Base-by-base conservation (phyloP, 2,797 vertebrate species). In the Eremophila alpestris region DNA sequence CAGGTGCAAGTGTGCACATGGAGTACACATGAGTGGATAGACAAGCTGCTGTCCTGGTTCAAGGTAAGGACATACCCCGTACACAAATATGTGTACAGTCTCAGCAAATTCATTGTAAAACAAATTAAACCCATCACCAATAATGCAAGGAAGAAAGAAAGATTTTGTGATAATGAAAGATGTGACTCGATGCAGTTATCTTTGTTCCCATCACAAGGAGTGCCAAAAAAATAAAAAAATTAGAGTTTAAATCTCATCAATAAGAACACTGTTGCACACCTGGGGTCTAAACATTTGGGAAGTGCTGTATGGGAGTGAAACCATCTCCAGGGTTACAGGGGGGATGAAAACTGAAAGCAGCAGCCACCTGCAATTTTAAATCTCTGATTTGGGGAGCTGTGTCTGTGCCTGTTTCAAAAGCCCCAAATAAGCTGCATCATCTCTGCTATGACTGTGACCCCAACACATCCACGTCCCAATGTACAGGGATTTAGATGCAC, bases 221-320 rank as follows among this genome's bases (percentile, higher is more conserved):
- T 40, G 38, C n/a, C 0, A 13, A 17, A 43, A 52, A 63, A n/a
- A 59, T 49, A 36, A 36, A n/a, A 59, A 54, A 51, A 34, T 2
- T 2, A 26, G 6, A 63, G 84, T 84, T 90, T 92, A 92, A 95
- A 95, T 95, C 93, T 95, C 93, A 92, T 93, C 87, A 93, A 55
- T 94, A 80, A 94, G 38, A 92, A 64, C 41, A 34, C 26, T 7
- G 3, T 64, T 84, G 46, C 83, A 95, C 91, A 96, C 83, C 95
- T 90, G 94, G 78, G 60, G 32, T 88, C 83, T 84, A 87, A 94
- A 96, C 71, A 94, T 96, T 91, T 96, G 90, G 86, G 88, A 94
- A 92, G 86, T 40, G 36, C 54, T 60, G 68, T 15, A 43, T 94
- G 90, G 38, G 38, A 95, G 83, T 59, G 75, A 70, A 82, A 83